A percentile compares a stretch with the other conserved stretches of the same genome.
phyloP scores from a whole-genome alignment of 2,888 invertebrate species.

The Chalcis sispes region DNA sequence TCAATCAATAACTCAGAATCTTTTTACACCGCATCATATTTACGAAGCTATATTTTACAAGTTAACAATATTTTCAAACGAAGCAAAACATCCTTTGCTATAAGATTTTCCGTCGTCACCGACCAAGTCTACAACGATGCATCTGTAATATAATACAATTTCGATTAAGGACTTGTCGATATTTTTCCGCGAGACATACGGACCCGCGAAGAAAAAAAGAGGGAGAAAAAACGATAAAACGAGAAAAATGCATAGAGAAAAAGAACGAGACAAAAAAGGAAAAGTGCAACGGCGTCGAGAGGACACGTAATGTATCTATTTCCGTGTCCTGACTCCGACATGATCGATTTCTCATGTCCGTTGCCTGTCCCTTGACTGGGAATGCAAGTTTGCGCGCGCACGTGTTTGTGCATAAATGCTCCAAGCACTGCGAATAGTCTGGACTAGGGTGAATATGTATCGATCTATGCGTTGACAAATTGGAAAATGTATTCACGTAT shows the following conservation, averaged over 20 bases:
- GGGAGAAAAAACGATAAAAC: conserved; percentile 39
- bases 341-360: conserved; percentile 39
- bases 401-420: background rate
- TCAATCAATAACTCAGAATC: too few species aligned
- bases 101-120: conserved; percentile 18
- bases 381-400: background rate
- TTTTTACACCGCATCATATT: too few species aligned
- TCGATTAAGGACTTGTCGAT: conserved; percentile 47
- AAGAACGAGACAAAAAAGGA: conserved; percentile 29
- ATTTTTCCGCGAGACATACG: conserved; percentile 29
- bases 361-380: background rate
- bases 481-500: background rate
- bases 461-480: conserved; percentile 19
- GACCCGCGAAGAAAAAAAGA: background rate
- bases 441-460: too few species aligned
- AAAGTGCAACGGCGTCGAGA: conserved; percentile 30
- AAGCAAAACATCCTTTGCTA: background rate
- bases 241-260: conserved; percentile 35
- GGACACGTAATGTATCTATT: conserved; percentile 46
- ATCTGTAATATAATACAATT: too few species aligned
- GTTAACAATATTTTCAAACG: background rate
- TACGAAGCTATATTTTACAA: too few species aligned
- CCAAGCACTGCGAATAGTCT: too few species aligned
- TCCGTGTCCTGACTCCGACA: conserved; percentile 11
- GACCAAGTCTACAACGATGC: too few species aligned